Percentiles rank a stretch among this genome's conserved stretches.
phyloP scores from a whole-genome alignment of 2,888 invertebrate species.

The Eucriotettix oculatus region DNA sequence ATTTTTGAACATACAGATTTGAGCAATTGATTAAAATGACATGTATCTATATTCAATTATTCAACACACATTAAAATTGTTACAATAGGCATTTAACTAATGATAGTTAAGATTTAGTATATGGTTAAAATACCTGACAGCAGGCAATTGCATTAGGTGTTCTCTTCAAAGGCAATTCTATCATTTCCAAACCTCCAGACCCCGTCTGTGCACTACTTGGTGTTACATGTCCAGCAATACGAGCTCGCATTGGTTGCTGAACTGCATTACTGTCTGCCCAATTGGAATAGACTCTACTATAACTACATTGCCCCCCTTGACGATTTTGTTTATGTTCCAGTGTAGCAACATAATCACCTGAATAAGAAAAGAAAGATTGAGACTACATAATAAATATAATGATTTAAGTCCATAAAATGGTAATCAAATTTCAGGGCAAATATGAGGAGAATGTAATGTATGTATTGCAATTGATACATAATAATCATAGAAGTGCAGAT shows the following conservation, averaged over 20 bases:
- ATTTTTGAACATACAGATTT: too few relatives aligned
- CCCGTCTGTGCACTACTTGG: constrained; percentile 47
- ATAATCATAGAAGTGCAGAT: too few relatives aligned
- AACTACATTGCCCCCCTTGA: constrained; percentile 24
- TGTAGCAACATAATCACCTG: constrained; percentile 47
- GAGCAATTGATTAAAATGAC: too few relatives aligned
- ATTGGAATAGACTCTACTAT: constrained; percentile 56
- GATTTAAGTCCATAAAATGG: too few relatives aligned
- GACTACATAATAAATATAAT: too few relatives aligned
- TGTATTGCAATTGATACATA: too few relatives aligned
- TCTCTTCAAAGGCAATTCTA: constrained; percentile 47
- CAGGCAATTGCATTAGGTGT: constrained; percentile 43
- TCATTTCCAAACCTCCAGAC: constrained; percentile 47
- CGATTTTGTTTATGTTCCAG: constrained; percentile 38
- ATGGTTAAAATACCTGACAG: constrained; percentile 32
- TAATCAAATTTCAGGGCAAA: too few relatives aligned
- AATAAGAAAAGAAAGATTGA: constrained; percentile 11
- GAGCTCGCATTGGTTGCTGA: constrained; percentile 28
- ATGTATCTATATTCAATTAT: neutral
- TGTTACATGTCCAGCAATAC: constrained; percentile 59
- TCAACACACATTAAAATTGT: neutral
- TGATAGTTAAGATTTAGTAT: neutral
- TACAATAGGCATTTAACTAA: neutral
- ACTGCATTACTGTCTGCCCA: constrained; percentile 26
- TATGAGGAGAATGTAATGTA: too few relatives aligned